These are phyloP conservation scores for Chunga burmeisteri DNA, from an alignment of 2,113 vertebrate genomes.

Conservation along the genomic window DNA sequence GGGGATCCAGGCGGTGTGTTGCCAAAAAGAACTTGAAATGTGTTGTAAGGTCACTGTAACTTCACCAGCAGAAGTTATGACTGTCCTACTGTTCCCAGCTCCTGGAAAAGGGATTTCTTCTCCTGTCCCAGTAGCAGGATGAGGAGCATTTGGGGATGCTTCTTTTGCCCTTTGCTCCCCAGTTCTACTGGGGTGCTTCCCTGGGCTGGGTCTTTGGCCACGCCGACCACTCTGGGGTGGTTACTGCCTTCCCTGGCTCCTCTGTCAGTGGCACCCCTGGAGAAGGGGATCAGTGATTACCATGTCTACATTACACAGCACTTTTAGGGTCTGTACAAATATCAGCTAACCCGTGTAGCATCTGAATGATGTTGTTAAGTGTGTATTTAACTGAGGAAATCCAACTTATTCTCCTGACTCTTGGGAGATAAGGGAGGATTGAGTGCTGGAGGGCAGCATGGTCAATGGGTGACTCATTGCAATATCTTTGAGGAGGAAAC, in stretches of 20 bases:
- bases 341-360: neutral
- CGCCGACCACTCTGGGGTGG: rapidly evolving
- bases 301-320: rapidly evolving
- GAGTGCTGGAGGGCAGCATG: neutral
- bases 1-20: neutral
- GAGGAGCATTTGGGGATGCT: neutral
- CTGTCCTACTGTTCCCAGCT: neutral
- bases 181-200: neutral
- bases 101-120: constrained; percentile 25
- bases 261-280: neutral
- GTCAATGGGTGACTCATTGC: neutral
- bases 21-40: constrained; percentile 41
- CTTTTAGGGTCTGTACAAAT: neutral
- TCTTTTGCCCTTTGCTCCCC: neutral
- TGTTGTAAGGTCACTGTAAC: constrained; percentile 1
- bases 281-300: neutral
- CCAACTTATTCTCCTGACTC: neutral
- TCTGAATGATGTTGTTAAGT: neutral
- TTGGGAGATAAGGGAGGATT: neutral
- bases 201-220: neutral
- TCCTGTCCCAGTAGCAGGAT: neutral
- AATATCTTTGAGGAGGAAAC: neutral
- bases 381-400: neutral
- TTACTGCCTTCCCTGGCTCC: neutral
- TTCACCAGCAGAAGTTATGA: constrained; percentile 5